These are phyloP conservation scores for Lates japonicus DNA, from an alignment of 2,797 vertebrate species.

Conservation along the genomic window DNA sequence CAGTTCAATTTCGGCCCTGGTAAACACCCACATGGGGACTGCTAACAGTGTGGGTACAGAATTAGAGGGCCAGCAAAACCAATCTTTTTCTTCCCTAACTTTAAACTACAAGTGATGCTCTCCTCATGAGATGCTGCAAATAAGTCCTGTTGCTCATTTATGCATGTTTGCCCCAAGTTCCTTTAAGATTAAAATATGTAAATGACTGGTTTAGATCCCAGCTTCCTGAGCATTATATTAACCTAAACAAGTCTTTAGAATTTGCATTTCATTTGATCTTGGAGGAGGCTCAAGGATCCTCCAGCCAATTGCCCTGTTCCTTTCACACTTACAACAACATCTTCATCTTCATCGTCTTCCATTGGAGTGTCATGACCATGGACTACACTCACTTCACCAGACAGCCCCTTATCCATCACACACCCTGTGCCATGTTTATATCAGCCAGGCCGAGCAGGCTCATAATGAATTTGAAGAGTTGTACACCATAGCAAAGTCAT, in stretches of 20 bases:
- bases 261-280: constrained; percentile 59
- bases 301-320: constrained; percentile 20
- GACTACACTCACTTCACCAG: constrained; percentile 55
- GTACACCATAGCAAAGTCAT: constrained; percentile 83
- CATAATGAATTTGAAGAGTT: constrained; percentile 82
- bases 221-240: constrained; percentile 62
- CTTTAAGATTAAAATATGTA: constrained; percentile 87
- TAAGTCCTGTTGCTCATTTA: constrained; percentile 73
- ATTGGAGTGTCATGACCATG: constrained; percentile 54
- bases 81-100: constrained; percentile 39
- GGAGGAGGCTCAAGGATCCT: constrained; percentile 32
- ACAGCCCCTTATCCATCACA: constrained; percentile 72
- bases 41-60: constrained; percentile 55
- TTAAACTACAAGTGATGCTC: constrained; percentile 58
- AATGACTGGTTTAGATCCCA: constrained; percentile 73
- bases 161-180: constrained; percentile 71
- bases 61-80: constrained; percentile 51
- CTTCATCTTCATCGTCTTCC: constrained; percentile 64
- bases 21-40: constrained; percentile 57
- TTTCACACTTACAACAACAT: constrained; percentile 45
- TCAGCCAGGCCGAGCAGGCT: constrained; percentile 68
- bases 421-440: constrained; percentile 73
- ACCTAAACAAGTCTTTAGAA: constrained; percentile 62
- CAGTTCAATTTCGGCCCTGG: constrained; percentile 42
- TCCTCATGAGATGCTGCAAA: constrained; percentile 55